These are phyloP conservation scores for Calliopum simillimum DNA, from an alignment of 2,888 invertebrate genomes.

Conservation along the genomic window DNA sequence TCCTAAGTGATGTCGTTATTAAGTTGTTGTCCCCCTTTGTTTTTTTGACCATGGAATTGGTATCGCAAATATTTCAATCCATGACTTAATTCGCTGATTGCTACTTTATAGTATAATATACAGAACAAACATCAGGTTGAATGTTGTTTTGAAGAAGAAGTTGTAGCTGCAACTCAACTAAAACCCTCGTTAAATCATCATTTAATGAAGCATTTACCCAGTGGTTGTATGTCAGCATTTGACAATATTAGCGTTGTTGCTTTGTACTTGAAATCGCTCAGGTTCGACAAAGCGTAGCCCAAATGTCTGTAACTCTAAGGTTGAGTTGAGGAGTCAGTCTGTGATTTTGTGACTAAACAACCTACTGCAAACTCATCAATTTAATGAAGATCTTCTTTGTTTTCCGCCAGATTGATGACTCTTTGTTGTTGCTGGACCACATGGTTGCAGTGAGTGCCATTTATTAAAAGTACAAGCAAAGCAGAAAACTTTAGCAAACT, in stretches of 20 bases:
- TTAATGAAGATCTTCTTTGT: conserved; percentile 60
- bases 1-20: conserved; percentile 19
- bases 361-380: conserved; percentile 52
- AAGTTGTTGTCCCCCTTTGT: conserved; percentile 29
- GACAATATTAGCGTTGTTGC: conserved; percentile 15
- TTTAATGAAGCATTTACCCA: conserved; percentile 14
- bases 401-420: conserved; percentile 23
- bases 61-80: not conserved
- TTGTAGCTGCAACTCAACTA: not conserved
- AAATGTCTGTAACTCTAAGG: too few species aligned
- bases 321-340: too few species aligned
- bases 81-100: conserved; percentile 26
- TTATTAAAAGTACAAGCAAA: too few species aligned
- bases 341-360: conserved; percentile 14
- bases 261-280: too few species aligned
- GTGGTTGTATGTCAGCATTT: conserved; percentile 10
- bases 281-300: too few species aligned
- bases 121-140: too few species aligned
- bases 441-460: too few species aligned
- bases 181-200: conserved; percentile 30
- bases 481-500: too few species aligned
- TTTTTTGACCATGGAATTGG: conserved; percentile 26
- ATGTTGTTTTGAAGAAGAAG: not conserved
- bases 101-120: not conserved
- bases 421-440: not conserved